A percentile compares a stretch with the other conserved stretches of the same genome.
These are phyloP conservation scores for Cettia cetti DNA, from an alignment of 2,113 vertebrate species.

Conservation along the genomic window DNA sequence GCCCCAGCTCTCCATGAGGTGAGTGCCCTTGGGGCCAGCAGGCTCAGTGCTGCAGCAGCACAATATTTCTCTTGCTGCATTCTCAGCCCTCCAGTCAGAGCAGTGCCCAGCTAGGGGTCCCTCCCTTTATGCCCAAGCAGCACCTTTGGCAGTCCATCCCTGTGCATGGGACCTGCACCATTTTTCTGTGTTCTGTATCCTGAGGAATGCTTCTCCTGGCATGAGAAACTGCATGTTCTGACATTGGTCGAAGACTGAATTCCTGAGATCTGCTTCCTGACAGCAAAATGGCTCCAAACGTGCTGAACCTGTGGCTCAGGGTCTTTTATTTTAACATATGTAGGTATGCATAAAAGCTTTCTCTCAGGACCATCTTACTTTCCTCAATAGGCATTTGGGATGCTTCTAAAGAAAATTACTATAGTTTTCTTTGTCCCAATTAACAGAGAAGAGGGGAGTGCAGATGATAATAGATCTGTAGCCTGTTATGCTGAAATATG, in stretches of 20 bases:
- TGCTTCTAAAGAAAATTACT: not conserved
- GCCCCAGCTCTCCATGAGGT: not conserved
- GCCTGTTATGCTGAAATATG: not conserved
- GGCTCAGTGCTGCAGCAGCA: not conserved
- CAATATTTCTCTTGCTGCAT: not conserved
- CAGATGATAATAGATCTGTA: not conserved
- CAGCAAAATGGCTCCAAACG: not conserved
- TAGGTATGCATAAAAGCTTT: not conserved
- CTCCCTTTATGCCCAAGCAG: rapidly evolving
- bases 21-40: not conserved
- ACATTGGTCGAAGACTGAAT: not conserved
- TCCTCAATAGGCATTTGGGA: not conserved
- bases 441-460: not conserved
- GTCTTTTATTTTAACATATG: not conserved
- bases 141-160: not conserved
- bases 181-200: not conserved
- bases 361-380: not conserved
- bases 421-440: not conserved
- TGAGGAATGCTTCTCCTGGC: not conserved
- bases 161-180: not conserved
- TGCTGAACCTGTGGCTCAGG: not conserved
- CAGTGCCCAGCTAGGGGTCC: not conserved
- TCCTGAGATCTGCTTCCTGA: not conserved
- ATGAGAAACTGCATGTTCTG: not conserved
- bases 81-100: not conserved